Conservation (phyloP, 2,797 vertebrate species). For the Diplodus puntazzo region DNA sequence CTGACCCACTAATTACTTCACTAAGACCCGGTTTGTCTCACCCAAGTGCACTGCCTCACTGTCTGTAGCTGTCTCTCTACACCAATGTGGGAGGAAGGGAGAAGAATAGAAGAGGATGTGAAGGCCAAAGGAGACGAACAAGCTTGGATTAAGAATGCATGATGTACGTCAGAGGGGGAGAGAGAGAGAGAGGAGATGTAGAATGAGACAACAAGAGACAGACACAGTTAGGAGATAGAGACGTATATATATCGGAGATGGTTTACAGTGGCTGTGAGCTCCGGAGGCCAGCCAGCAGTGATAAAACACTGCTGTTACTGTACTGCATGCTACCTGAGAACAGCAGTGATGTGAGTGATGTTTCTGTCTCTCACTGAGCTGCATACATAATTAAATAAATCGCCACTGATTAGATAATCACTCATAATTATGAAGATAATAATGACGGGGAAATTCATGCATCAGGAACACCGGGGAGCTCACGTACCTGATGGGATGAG, state of each 20-base stretch:
- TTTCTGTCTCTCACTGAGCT: slow-evolving; percentile 23
- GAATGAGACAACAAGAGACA: slow-evolving; percentile 49
- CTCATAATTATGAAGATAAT: slow-evolving; percentile 48
- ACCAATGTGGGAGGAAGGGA: slow-evolving; percentile 9
- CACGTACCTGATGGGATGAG: slow-evolving; percentile 81
- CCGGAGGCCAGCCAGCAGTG: slow-evolving; percentile 7
- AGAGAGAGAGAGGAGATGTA: slow-evolving; percentile 28
- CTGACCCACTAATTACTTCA: slow-evolving; percentile 84
- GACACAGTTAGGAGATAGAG: slow-evolving; percentile 33
- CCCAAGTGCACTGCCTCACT: slow-evolving; percentile 42
- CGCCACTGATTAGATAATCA: slow-evolving; percentile 57
- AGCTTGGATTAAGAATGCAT: slow-evolving; percentile 65
- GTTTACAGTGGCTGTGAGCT: slow-evolving; percentile 28
- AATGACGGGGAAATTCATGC: slow-evolving; percentile 28
- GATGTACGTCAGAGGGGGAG: slow-evolving; percentile 32
- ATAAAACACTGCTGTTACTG: slow-evolving; percentile 24
- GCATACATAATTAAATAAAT: slow-evolving; percentile 58
- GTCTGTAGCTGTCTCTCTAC: slow-evolving; percentile 45
- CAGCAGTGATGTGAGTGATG: slow-evolving; percentile 20
- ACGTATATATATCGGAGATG: slow-evolving; percentile 14
- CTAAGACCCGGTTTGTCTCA: slow-evolving; percentile 69
- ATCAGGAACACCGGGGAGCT: slow-evolving; percentile 24
- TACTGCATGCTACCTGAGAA: slow-evolving; percentile 26
- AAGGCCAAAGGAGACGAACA: slow-evolving; percentile 30
- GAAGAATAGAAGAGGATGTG: slow-evolving; percentile 20